phyloP scores from a whole-genome alignment of 2,797 vertebrate species.

The Danio tinwini region DNA sequence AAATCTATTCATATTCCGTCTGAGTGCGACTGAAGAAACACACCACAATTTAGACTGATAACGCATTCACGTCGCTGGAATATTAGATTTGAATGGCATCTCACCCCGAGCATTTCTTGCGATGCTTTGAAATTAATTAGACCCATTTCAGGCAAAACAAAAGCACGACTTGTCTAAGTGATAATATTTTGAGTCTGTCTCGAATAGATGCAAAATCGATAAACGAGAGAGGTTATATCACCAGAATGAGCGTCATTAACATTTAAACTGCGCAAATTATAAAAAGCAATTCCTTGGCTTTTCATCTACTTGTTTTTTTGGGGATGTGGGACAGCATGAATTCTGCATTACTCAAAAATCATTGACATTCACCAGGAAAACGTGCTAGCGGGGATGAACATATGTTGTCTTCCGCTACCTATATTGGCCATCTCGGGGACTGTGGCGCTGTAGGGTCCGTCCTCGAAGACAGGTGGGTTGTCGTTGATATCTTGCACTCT shows the following conservation, averaged over 20 bases:
- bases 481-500: slow-evolving; percentile 94
- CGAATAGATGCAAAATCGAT: slow-evolving; percentile 26
- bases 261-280: slow-evolving; percentile 40
- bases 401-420: slow-evolving; percentile 72
- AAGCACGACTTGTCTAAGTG: neutral
- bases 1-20: slow-evolving; percentile 70
- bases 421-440: slow-evolving; percentile 93
- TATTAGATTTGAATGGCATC: slow-evolving; percentile 55
- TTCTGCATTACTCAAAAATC: slow-evolving; percentile 36
- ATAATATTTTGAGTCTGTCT: slow-evolving; percentile 30
- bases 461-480: slow-evolving; percentile 89
- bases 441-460: slow-evolving; percentile 86
- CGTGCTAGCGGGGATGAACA: neutral
- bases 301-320: neutral
- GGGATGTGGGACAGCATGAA: neutral
- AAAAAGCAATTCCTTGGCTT: slow-evolving; percentile 16
- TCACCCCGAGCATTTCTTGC: neutral
- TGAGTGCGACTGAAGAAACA: slow-evolving; percentile 50
- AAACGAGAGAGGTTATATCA: slow-evolving; percentile 27
- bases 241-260: slow-evolving; percentile 20
- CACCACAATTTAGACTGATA: slow-evolving; percentile 67
- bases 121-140: slow-evolving; percentile 35
- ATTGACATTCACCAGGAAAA: slow-evolving; percentile 14
- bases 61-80: slow-evolving; percentile 62
- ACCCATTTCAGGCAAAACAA: slow-evolving; percentile 33